Evolutionary conservation across 1,140 invertebrate genomes (phyloP), one percentile per base, ranked within the genome.

Genomic region (Macrosteles quadrilineatus): DNA sequence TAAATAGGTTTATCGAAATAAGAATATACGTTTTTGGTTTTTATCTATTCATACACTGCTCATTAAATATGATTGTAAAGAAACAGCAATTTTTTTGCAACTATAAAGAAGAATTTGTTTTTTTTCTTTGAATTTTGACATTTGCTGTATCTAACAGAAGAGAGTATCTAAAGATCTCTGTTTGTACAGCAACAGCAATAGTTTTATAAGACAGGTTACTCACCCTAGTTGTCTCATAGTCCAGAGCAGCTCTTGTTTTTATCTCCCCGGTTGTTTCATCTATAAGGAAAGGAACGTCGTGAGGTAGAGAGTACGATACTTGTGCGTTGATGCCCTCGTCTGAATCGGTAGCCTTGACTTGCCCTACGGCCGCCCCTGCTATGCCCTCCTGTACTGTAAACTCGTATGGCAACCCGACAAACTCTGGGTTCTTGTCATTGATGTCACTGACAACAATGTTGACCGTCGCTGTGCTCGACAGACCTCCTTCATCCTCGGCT

Each of bases 361-460:
- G 85, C 19, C 94, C 94, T 0, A 94, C 88, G 17, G 86, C 81
- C 53, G 85, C 85, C 59, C 87, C 84, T 0, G 84, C 80, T 47
- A 85, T 83, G 64, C 93, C 93, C 85, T 96, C 94, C 76, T 91
- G 90, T 0, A 96, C 91, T 11, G 86, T 81, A 78, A 96, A 96
- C 23, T 87, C 83, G 75, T 96, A 96, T 0, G 91, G 91, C 45
- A 87, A 74, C 2, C 80, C 81, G 4, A 90, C 85, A 77, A 96
- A 96, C 73, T 91, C 90, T 0, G 90, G 91, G 81, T 91, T 95
- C 72, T 95, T 93, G 75, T 96, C 94, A 76, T 96, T 96, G 40
- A 95, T 93, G 76, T 96, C 94, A 0, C 91, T 93, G 0, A 97
- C 91, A 77, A 90, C 91, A 21, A 97, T 92, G 75, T 94, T 94